Conservation (phyloP, 2,797 vertebrate genomes). For the Odontamblyopus rebecca region DNA sequence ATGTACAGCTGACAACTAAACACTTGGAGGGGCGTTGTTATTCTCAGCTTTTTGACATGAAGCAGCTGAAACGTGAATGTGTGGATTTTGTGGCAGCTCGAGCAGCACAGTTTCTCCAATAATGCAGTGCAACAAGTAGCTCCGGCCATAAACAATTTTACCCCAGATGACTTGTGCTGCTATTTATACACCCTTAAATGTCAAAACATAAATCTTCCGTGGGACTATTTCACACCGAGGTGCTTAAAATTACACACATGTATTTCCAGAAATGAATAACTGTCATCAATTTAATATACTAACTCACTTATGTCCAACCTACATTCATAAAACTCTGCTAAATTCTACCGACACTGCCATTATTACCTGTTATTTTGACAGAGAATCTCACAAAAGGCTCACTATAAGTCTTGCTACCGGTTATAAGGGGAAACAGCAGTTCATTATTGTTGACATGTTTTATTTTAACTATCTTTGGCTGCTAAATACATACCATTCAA, state of each 20-base stretch:
- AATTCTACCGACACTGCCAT: neutral
- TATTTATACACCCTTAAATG: constrained; percentile 10
- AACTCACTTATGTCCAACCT: neutral
- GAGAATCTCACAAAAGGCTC: constrained; percentile 15
- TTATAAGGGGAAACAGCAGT: constrained; percentile 30
- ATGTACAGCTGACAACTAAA: constrained; percentile 66
- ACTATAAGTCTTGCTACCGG: neutral
- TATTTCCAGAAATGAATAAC: constrained; percentile 5
- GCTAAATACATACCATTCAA: constrained; percentile 61
- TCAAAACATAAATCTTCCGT: neutral
- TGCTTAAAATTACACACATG: constrained; percentile 3
- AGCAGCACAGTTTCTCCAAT: neutral
- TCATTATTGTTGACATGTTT: constrained; percentile 56
- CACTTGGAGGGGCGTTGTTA: constrained; percentile 44
- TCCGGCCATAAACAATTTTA: constrained; percentile 5
- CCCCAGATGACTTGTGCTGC: neutral
- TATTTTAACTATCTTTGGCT: constrained; percentile 58
- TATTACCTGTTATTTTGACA: constrained; percentile 12
- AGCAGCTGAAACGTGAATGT: constrained; percentile 25
- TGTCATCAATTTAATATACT: constrained; percentile 6
- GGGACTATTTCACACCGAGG: neutral
- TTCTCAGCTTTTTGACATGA: constrained; percentile 29
- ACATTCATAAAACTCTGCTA: neutral
- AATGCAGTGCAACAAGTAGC: constrained; percentile 18
- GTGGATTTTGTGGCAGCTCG: constrained; percentile 17